Conservation (phyloP, 1,140 invertebrate species). For the Odontomachus brunneus region DNA sequence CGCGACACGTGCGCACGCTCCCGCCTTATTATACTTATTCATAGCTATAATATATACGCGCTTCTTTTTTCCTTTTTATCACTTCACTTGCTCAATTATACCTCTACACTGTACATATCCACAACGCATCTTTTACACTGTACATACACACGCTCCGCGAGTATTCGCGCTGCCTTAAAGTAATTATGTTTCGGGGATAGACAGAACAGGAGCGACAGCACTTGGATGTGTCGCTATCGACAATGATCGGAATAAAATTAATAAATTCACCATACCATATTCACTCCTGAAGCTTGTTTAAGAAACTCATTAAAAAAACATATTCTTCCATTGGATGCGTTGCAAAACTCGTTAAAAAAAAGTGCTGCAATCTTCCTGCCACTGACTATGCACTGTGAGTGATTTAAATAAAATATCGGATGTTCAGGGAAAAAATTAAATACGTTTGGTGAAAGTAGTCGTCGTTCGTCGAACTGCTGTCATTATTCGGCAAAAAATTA, state of each 20-base stretch:
- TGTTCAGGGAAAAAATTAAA: no score
- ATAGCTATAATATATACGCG: constrained; percentile 81
- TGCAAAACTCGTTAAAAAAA: constrained; percentile 51
- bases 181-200: constrained; percentile 76
- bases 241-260: constrained; percentile 5
- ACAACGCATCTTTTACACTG: constrained; percentile 86
- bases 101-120: constrained; percentile 85
- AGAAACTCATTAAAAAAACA: not conserved
- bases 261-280: constrained; percentile 57
- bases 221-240: not conserved
- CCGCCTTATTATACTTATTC: constrained; percentile 80
- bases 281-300: constrained; percentile 68
- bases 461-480: not conserved
- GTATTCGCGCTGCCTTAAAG: constrained; percentile 81
- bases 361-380: no score
- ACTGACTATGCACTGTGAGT: no score
- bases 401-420: no score
- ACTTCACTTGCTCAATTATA: constrained; percentile 77
- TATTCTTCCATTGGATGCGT: not conserved
- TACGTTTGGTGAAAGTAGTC: constrained; percentile 2
- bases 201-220: constrained; percentile 65
- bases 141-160: constrained; percentile 83
- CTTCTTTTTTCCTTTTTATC: constrained; percentile 68
- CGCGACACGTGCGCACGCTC: constrained; percentile 77
- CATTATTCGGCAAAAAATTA: not conserved